These are phyloP conservation scores for Camelus bactrianus DNA, from an alignment of 2,113 vertebrate species.

Conservation along the genomic window DNA sequence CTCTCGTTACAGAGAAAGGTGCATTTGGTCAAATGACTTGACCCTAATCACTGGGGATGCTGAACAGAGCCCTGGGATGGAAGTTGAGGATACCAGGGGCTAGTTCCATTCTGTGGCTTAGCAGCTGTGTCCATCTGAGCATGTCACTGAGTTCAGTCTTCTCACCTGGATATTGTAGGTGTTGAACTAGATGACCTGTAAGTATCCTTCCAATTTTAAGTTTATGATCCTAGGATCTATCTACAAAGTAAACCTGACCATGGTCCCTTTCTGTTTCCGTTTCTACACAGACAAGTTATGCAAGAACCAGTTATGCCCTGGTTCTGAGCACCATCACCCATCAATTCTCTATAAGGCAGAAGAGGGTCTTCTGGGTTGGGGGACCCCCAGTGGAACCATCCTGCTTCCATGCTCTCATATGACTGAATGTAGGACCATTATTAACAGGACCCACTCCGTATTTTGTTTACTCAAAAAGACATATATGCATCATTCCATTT, in stretches of 20 bases:
- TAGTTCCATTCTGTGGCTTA: not conserved
- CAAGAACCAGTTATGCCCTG: not conserved
- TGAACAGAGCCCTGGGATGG: not conserved
- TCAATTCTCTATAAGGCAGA: not conserved
- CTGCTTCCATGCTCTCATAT: not conserved
- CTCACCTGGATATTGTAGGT: not conserved
- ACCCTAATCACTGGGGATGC: not conserved
- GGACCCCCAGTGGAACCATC: fast-evolving
- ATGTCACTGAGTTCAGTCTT: not conserved
- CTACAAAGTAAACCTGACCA: not conserved
- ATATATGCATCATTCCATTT: not conserved
- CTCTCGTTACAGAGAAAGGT: not conserved
- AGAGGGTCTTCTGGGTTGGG: not conserved
- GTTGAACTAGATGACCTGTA: not conserved
- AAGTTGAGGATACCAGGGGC: not conserved
- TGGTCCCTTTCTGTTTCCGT: not conserved
- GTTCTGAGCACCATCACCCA: not conserved
- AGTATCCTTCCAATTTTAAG: not conserved
- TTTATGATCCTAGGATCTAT: not conserved
- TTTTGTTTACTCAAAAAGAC: not conserved
- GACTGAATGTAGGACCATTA: not conserved
- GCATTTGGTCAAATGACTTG: not conserved
- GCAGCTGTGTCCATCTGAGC: not conserved
- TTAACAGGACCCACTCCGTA: not conserved
- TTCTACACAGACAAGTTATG: not conserved